phyloP scores from a whole-genome alignment of 1,140 invertebrate species.

The Trypoxylus dichotomus region DNA sequence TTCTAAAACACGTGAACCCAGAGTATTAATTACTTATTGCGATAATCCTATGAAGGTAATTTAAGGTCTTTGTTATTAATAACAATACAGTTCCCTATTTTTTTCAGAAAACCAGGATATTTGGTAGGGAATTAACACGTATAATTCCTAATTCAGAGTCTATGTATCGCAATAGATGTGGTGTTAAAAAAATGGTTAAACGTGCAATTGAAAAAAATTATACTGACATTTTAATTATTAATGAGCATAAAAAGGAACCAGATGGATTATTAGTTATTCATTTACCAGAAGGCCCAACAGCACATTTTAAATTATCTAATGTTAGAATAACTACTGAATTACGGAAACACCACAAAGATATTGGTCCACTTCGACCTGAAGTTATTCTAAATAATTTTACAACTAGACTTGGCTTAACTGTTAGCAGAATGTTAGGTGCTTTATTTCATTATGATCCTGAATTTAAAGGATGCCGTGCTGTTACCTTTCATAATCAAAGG shows the following conservation, averaged over 20 bases:
- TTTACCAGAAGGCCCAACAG: conserved; percentile 94
- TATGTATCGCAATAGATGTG: conserved; percentile 78
- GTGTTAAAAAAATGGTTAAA: conserved; percentile 90
- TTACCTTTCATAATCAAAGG: conserved; percentile 98
- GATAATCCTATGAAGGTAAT: conserved; percentile 84
- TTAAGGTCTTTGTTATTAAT: conserved; percentile 28
- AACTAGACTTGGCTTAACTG: conserved; percentile 86
- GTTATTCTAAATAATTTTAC: conserved; percentile 96
- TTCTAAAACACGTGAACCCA: conserved; percentile 82
- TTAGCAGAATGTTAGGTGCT: conserved; percentile 92
- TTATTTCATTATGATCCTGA: conserved; percentile 96
- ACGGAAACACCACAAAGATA: conserved; percentile 74
- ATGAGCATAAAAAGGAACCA: conserved; percentile 89
- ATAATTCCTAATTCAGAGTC: conserved; percentile 90
- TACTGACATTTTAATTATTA: conserved; percentile 91
- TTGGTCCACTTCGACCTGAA: conserved; percentile 87
- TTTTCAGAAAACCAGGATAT: conserved; percentile 81
- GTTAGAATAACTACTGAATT: conserved; percentile 82
- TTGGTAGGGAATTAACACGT: conserved; percentile 86
- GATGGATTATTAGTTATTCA: conserved; percentile 92
- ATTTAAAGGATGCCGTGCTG: conserved; percentile 87
- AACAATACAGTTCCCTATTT: not conserved
- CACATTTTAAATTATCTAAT: conserved; percentile 81
- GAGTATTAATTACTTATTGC: conserved; percentile 91
- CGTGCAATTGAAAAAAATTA: conserved; percentile 75